Conservation (phyloP, 2,888 invertebrate species). For the Platypus cylindrus region DNA sequence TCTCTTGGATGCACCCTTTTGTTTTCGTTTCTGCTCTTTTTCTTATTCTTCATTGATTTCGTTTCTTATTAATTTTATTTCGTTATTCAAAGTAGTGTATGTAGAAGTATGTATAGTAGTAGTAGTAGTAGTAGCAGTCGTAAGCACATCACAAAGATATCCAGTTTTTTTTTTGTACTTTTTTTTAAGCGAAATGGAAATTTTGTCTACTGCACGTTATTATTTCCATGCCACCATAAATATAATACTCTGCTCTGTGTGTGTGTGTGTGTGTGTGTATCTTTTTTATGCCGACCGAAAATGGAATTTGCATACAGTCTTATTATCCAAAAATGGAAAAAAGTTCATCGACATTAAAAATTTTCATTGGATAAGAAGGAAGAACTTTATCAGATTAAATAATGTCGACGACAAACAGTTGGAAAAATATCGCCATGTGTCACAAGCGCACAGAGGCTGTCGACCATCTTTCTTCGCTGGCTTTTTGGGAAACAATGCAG, state of each 20-base stretch:
- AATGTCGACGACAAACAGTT: conserved; percentile 19
- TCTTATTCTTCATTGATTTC: too few species aligned
- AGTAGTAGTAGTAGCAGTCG: too few species aligned
- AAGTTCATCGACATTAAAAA: conserved; percentile 32
- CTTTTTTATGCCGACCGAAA: conserved; percentile 5
- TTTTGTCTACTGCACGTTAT: conserved; percentile 2
- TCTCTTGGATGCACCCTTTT: too few species aligned
- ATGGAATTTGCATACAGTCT: conserved; percentile 22
- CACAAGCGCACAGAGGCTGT: conserved; percentile 26
- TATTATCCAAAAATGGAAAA: conserved; percentile 22
- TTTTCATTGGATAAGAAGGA: conserved; percentile 30
- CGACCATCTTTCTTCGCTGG: too few species aligned
- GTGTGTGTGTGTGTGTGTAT: too few species aligned
- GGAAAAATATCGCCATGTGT: conserved; percentile 29
- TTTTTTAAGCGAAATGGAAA: conserved; percentile 3
- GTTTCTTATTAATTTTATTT: too few species aligned
- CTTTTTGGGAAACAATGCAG: conserved; percentile 33
- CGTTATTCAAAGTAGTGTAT: too few species aligned
- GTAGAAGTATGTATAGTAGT: too few species aligned
- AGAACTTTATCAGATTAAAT: conserved; percentile 28
- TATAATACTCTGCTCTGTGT: too few species aligned
- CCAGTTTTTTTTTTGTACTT: too few species aligned
- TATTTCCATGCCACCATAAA: conserved; percentile 1
- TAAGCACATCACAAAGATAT: too few species aligned
- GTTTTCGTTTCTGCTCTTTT: too few species aligned